Conservation (phyloP, 2,113 vertebrate species). For the Cromileptes altivelis region DNA sequence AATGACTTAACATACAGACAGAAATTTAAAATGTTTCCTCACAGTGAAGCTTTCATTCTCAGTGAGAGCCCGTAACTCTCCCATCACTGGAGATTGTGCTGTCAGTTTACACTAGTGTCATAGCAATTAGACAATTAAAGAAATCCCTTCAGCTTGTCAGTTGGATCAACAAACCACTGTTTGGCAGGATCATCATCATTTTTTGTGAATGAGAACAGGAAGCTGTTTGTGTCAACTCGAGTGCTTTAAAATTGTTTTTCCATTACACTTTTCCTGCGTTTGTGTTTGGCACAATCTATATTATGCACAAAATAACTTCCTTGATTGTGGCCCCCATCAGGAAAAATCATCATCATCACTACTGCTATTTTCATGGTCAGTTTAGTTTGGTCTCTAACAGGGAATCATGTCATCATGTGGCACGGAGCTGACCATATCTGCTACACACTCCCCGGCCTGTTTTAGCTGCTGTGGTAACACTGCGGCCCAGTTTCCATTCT, state of each 20-base stretch:
- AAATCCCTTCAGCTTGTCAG: not conserved
- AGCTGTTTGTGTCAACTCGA: slow-evolving; percentile 13
- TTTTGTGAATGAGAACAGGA: not conserved
- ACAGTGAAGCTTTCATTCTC: not conserved
- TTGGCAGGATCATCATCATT: not conserved
- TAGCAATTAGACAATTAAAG: not conserved
- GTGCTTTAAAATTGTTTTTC: slow-evolving; percentile 9
- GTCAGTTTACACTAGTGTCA: slow-evolving; percentile 11
- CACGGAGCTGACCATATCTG: slow-evolving; percentile 24
- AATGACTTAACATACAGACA: not conserved
- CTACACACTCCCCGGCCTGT: slow-evolving; percentile 19
- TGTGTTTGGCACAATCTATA: slow-evolving; percentile 13
- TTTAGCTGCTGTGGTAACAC: slow-evolving; percentile 28
- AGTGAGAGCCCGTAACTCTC: not conserved
- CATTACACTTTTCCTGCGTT: not conserved
- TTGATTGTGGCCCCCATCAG: slow-evolving; percentile 50
- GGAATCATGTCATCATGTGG: slow-evolving; percentile 37
- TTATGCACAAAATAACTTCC: slow-evolving; percentile 28
- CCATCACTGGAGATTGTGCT: not conserved
- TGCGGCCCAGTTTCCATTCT: slow-evolving; percentile 29
- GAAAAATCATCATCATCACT: slow-evolving; percentile 54
- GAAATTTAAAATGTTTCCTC: not conserved
- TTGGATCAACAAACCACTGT: slow-evolving; percentile 22
- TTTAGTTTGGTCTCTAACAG: slow-evolving; percentile 37
- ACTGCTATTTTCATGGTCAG: slow-evolving; percentile 43